Evolutionary conservation across 2,113 vertebrate genomes (phyloP).

Genomic region (Actenoides lindsayi): DNA sequence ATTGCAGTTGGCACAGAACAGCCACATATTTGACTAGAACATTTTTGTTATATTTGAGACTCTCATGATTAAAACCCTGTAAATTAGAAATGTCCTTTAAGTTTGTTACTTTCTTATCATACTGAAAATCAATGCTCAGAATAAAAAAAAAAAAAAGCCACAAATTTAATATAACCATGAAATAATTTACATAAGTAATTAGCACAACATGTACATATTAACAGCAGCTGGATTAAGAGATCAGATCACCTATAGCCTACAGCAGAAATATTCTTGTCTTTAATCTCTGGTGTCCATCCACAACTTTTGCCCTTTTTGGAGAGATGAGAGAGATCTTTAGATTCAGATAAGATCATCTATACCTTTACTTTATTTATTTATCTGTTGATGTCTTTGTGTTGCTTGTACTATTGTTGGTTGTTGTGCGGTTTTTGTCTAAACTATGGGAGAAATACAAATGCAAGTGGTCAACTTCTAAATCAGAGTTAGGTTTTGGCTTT

Average conservation of each 20-base stretch:
- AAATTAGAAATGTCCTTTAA: slow-evolving; percentile 47
- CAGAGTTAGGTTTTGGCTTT: background rate
- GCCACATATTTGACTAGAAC: slow-evolving; percentile 32
- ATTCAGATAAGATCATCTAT: slow-evolving; percentile 3
- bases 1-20: slow-evolving; percentile 5
- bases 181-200: slow-evolving; percentile 62
- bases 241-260: slow-evolving; percentile 33
- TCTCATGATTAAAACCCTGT: slow-evolving; percentile 42
- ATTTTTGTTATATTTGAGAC: slow-evolving; percentile 28
- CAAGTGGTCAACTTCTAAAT: background rate
- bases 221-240: slow-evolving; percentile 61
- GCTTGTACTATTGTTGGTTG: background rate
- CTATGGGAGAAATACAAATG: background rate
- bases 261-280: slow-evolving; percentile 57
- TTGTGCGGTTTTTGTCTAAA: background rate
- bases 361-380: slow-evolving; percentile 8
- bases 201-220: slow-evolving; percentile 42
- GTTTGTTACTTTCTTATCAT: slow-evolving; percentile 36
- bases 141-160: slow-evolving; percentile 64
- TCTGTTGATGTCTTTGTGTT: background rate
- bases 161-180: slow-evolving; percentile 56
- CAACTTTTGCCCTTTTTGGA: slow-evolving; percentile 26
- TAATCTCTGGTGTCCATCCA: slow-evolving; percentile 29
- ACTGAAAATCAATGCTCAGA: slow-evolving; percentile 59
- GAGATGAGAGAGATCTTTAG: background rate